Evolutionary conservation across 2,888 invertebrate genomes (phyloP), one percentile per base, ranked within the genome.

Genomic region (Epicampocera succincta): DNA sequence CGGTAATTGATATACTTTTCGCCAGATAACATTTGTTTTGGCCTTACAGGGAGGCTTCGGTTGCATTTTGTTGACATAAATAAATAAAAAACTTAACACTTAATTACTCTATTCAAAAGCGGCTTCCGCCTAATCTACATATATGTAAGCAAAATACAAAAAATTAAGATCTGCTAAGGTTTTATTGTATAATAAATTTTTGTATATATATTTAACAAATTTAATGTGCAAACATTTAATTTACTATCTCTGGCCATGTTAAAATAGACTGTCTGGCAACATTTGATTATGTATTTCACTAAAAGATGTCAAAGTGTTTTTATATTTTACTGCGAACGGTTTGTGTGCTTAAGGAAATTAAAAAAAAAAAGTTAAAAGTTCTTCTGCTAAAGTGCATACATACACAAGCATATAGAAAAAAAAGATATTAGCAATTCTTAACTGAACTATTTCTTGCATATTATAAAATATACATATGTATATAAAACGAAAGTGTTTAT

Each of bases 231-330:
- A 33, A 1, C 9, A 46, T 33, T 63, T 29, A 12, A 11, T 15
- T 17, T 48, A 6, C 46, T 50, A 50, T n/a, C 38, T 50, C 65
- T 50, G 65, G 4, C 9, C 17, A 11, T 40, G 40, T 11, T n/a
- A 3, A 33, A 3, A 29, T 21, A 2, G 17, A 8, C 68, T 17
- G 13, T 54, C 40, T 68, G 68, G 68, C 52, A 68, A 9, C 13
- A 15, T 17, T 33, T 42, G n/a, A 13, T 42, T 68, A 29, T 54
- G 25, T 68, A 29, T 68, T 15, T 50, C 29, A 13, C 3, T 13
- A 44, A 25, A 15, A 73, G 9, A 63, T 61, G 79, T 74, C 73
- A 79, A 79, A 79, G 68, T 74, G 74, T 63, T 73, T 73, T 68
- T 73, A 21, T 68, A 48, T 68, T 68, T 40, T 48, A 46, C 19